phyloP scores from a whole-genome alignment of 2,797 vertebrate species.

The Lycodopsis pacificus region DNA sequence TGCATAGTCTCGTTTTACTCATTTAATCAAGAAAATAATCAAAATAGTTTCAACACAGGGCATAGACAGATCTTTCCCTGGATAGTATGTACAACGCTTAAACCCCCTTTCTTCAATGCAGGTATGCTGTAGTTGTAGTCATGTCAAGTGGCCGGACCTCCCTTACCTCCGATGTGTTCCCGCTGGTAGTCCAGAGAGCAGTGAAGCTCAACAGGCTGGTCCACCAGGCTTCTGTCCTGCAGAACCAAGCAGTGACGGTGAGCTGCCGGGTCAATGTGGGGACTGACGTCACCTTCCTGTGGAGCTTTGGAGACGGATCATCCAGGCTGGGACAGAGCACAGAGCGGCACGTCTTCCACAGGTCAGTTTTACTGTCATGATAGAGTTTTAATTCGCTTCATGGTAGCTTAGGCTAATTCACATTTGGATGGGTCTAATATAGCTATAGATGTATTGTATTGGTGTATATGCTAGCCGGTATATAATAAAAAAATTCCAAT shows the following conservation, averaged over 20 bases:
- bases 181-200: conserved; percentile 79
- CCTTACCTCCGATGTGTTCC: conserved; percentile 72
- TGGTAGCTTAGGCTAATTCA: not conserved
- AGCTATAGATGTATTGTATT: not conserved
- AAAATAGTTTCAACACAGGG: not conserved
- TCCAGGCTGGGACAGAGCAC: conserved; percentile 66
- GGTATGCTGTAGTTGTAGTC: conserved; percentile 81
- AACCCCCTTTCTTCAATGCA: conserved; percentile 42
- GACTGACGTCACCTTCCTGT: conserved; percentile 81
- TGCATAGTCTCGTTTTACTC: not conserved
- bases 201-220: conserved; percentile 82
- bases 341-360: conserved; percentile 79
- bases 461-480: not conserved
- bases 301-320: conserved; percentile 88
- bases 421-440: not conserved
- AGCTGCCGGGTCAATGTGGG: conserved; percentile 84
- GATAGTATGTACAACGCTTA: not conserved
- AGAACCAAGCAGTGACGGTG: conserved; percentile 75
- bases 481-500: not conserved
- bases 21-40: not conserved
- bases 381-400: not conserved
- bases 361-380: conserved; percentile 60
- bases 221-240: conserved; percentile 77
- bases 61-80: not conserved
- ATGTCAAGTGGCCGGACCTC: conserved; percentile 59